phyloP scores from a whole-genome alignment of 92 coral and sea anemone species.

The Bergia puertoricense region DNA sequence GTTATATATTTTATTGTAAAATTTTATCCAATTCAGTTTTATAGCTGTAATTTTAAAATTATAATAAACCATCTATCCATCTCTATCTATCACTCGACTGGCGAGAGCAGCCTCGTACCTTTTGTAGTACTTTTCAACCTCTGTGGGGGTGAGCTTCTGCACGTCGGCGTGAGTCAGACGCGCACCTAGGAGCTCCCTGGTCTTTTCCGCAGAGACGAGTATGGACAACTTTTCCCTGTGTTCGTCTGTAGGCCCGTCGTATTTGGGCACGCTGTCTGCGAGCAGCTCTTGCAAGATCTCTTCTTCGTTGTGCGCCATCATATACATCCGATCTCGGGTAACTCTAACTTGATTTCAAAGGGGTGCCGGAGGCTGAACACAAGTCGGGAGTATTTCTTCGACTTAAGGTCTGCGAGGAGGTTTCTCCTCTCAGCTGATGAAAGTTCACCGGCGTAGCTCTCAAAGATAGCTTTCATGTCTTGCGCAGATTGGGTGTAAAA shows the following conservation, averaged over 20 bases:
- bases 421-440: neutral
- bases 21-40: too few species aligned
- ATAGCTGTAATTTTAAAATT: too few species aligned
- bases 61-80: too few species aligned
- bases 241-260: neutral
- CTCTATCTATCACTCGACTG: conserved; percentile 8
- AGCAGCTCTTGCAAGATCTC: neutral
- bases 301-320: neutral
- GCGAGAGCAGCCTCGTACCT: conserved; percentile 7
- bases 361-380: conserved; percentile 1
- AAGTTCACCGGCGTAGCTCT: conserved; percentile 26
- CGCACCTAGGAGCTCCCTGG: neutral
- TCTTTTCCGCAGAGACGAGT: conserved; percentile 10
- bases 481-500: neutral
- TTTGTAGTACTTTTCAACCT: conserved; percentile 3
- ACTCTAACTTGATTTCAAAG: neutral
- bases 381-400: neutral
- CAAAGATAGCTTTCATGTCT: conserved; percentile 23
- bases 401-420: neutral
- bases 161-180: conserved; percentile 9
- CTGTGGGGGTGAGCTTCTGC: neutral
- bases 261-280: neutral
- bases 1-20: too few species aligned
- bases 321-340: neutral
- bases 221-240: conserved; percentile 11